Percentiles rank a stretch among this genome's conserved stretches.
Conservation (phyloP, 2,113 vertebrate genomes). For the Tupaia chinensis region DNA sequence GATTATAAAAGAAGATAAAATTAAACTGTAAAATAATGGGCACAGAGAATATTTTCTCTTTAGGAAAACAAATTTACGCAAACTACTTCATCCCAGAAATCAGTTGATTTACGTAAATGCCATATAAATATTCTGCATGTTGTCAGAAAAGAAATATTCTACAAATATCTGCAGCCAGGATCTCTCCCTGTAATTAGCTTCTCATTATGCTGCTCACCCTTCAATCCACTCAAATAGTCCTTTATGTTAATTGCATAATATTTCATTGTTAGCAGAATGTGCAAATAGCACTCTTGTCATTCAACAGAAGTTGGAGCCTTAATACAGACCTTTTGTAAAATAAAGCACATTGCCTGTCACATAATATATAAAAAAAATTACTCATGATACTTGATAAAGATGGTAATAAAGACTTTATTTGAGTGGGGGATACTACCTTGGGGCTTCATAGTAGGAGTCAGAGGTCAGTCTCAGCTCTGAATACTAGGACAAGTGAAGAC, state of each 20-base stretch:
- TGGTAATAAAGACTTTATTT: background rate
- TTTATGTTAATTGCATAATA: slow-evolving; percentile 83
- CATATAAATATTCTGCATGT: slow-evolving; percentile 81
- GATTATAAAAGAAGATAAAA: slow-evolving; percentile 36
- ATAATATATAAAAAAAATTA: background rate
- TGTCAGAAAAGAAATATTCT: slow-evolving; percentile 80
- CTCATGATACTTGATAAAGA: background rate
- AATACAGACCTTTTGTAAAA: slow-evolving; percentile 72
- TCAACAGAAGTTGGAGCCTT: slow-evolving; percentile 66
- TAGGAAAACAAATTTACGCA: slow-evolving; percentile 41
- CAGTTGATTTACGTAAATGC: slow-evolving; percentile 74
- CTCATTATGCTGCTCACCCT: slow-evolving; percentile 84
- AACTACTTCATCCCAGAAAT: slow-evolving; percentile 33
- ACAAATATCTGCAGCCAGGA: slow-evolving; percentile 71
- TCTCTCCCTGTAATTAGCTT: slow-evolving; percentile 83
- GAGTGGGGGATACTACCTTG: background rate
- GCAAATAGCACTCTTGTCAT: slow-evolving; percentile 25
- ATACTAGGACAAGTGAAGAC: background rate
- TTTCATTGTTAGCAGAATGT: slow-evolving; percentile 80
- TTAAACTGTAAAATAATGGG: slow-evolving; percentile 56
- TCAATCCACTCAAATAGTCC: slow-evolving; percentile 81
- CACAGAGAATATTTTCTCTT: slow-evolving; percentile 28
- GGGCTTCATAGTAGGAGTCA: background rate
- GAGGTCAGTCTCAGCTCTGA: background rate
- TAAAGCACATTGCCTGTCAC: background rate